phyloP scores from a whole-genome alignment of 2,888 invertebrate genomes.

The Agrochola lychnidis region DNA sequence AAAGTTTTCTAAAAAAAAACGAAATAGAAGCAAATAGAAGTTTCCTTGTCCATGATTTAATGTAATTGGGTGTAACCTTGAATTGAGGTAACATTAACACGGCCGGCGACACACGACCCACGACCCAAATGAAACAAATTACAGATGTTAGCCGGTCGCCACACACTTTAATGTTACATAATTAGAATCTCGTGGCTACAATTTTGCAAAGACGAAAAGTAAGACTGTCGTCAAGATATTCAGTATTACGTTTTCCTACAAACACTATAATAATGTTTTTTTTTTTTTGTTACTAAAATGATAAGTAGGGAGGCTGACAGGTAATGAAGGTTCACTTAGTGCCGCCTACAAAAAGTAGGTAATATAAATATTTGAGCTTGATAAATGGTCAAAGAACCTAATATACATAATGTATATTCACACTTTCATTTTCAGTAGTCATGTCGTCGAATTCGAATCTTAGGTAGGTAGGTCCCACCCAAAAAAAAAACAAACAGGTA shows the following conservation, averaged over 20 bases:
- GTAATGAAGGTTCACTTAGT: neutral
- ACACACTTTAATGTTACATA: slow-evolving; percentile 26
- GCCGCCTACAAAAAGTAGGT: neutral
- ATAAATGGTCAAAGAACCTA: slow-evolving; percentile 18
- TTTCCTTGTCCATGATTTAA: slow-evolving; percentile 2
- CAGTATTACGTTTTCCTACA: neutral
- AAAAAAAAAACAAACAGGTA: too few species aligned
- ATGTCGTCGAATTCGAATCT: neutral
- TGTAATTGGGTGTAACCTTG: slow-evolving; percentile 31
- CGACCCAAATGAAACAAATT: slow-evolving; percentile 65
- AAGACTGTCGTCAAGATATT: neutral
- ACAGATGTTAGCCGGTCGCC: slow-evolving; percentile 40
- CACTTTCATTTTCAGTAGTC: slow-evolving; percentile 11
- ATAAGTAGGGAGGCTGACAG: neutral
- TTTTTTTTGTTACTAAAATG: neutral
- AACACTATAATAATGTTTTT: neutral
- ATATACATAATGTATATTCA: neutral
- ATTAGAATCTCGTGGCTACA: slow-evolving; percentile 7
- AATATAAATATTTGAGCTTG: slow-evolving; percentile 5
- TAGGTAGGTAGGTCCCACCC: too few species aligned
- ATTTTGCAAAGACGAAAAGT: neutral
- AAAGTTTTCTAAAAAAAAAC: slow-evolving; percentile 1
- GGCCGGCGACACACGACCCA: slow-evolving; percentile 40
- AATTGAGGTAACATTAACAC: slow-evolving; percentile 47
- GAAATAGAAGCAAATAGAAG: slow-evolving; percentile 2